phyloP scores from a whole-genome alignment of 2,113 vertebrate genomes.

The Rhinogobius similis region DNA sequence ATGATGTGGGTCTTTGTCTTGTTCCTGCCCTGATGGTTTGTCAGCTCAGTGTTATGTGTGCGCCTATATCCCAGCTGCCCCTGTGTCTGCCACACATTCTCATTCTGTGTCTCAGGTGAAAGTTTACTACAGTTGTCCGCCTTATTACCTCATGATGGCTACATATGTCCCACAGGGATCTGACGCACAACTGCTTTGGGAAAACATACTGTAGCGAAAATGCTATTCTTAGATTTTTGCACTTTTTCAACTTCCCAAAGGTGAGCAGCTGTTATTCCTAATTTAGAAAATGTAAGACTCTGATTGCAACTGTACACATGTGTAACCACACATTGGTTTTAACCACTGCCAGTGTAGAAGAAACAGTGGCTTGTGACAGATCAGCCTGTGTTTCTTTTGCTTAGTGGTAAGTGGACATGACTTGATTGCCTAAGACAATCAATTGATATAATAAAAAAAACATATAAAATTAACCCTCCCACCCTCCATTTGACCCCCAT shows the following conservation, averaged over 20 bases:
- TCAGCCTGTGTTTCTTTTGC: not conserved
- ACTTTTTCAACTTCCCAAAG: slow-evolving; percentile 19
- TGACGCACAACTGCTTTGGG: slow-evolving; percentile 11
- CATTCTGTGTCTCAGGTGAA: slow-evolving; percentile 50
- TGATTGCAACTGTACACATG: not conserved
- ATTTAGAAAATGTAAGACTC: slow-evolving; percentile 18
- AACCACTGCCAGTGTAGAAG: not conserved
- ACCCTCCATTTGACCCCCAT: no score
- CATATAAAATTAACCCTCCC: no score
- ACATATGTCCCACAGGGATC: slow-evolving; percentile 26
- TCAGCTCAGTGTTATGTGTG: slow-evolving; percentile 57
- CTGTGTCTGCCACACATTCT: slow-evolving; percentile 42
- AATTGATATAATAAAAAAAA: no score
- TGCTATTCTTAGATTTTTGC: slow-evolving; percentile 20
- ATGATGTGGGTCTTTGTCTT: slow-evolving; percentile 31
- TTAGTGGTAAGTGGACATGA: not conserved
- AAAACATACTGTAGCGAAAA: slow-evolving; percentile 28
- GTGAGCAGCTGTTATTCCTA: slow-evolving; percentile 35
- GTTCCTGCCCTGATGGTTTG: slow-evolving; percentile 55
- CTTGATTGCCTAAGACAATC: no score
- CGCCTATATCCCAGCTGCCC: slow-evolving; percentile 53
- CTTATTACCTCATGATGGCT: slow-evolving; percentile 31
- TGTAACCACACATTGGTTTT: not conserved
- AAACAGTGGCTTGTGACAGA: slow-evolving; percentile 15
- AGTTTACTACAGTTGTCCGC: slow-evolving; percentile 23